Percentiles rank a stretch among this genome's conserved stretches.
Evolutionary conservation across 2,888 invertebrate species (phyloP).

Genomic region (Synanthedon vespiformis): DNA sequence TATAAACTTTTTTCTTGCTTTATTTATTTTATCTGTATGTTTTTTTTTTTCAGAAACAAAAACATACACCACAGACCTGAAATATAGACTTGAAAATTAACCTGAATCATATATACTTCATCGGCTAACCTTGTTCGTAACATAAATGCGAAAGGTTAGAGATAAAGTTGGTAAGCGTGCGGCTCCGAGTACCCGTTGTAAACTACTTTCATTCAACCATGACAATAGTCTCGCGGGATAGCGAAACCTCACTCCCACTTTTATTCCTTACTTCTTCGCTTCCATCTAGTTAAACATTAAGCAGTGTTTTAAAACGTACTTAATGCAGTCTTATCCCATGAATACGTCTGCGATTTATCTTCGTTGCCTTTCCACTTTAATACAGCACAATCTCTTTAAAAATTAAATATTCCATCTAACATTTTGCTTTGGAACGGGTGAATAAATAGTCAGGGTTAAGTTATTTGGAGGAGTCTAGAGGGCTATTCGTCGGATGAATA

Average conservation of each 20-base stretch:
- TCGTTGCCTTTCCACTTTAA: background rate
- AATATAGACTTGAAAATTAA: too few species aligned
- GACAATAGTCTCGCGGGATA: slow-evolving; percentile 33
- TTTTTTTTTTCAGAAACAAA: too few species aligned
- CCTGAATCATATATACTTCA: too few species aligned
- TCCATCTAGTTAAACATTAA: slow-evolving; percentile 18
- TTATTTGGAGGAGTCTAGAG: background rate
- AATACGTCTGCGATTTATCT: background rate
- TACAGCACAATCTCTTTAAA: background rate
- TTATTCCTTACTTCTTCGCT: slow-evolving; percentile 20
- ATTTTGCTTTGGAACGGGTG: background rate
- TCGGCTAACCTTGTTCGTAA: too few species aligned
- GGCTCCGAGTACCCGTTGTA: slow-evolving; percentile 30
- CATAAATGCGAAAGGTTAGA: slow-evolving; percentile 4
- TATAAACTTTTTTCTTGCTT: too few species aligned
- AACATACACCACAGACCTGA: too few species aligned
- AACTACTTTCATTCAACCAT: slow-evolving; percentile 49
- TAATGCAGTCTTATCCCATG: slow-evolving; percentile 12
- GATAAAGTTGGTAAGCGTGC: slow-evolving; percentile 42
- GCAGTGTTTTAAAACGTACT: slow-evolving; percentile 23
- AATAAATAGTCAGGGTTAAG: background rate
- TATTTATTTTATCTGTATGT: too few species aligned
- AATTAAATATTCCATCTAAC: background rate
- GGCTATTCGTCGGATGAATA: background rate
- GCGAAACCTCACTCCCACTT: slow-evolving; percentile 19